Evolutionary conservation across 1,140 invertebrate species (phyloP).

Genomic region (Thrips palmi): DNA sequence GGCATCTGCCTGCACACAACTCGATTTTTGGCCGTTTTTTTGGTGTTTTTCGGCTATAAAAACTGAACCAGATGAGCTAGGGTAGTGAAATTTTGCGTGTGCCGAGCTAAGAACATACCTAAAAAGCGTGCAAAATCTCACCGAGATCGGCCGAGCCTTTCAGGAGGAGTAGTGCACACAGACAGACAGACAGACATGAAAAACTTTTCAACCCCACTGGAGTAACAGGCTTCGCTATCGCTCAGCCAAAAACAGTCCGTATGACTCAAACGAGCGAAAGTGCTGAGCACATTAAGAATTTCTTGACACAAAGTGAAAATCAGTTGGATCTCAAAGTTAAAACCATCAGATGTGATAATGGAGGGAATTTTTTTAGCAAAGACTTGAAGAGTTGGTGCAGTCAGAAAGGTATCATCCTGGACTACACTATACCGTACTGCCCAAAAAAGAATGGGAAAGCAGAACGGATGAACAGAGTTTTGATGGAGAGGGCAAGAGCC

Average conservation of each 20-base stretch:
- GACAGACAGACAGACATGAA: too few relatives aligned
- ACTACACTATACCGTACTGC: constrained; percentile 17
- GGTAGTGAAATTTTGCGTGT: too few relatives aligned
- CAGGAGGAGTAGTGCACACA: too few relatives aligned
- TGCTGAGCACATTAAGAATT: constrained; percentile 17
- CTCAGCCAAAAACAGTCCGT: too few relatives aligned
- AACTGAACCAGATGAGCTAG: too few relatives aligned
- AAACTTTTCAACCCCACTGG: too few relatives aligned
- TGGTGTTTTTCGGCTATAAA: too few relatives aligned
- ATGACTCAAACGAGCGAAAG: constrained; percentile 20
- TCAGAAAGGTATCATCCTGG: constrained; percentile 14
- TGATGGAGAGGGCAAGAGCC: constrained; percentile 19
- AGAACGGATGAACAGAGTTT: constrained; percentile 22
- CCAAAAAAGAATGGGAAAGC: constrained; percentile 23
- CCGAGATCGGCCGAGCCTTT: too few relatives aligned
- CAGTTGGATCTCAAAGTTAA: constrained; percentile 14
- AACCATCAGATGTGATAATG: constrained; percentile 18
- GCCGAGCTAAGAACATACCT: too few relatives aligned
- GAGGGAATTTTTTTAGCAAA: constrained; percentile 17
- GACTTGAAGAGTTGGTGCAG: constrained; percentile 16
- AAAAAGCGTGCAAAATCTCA: too few relatives aligned
- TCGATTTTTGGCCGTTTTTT: too few relatives aligned
- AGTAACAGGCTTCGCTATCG: constrained; percentile 19
- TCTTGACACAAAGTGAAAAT: constrained; percentile 13
- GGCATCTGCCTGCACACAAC: too few relatives aligned